Conservation (phyloP, 1,140 invertebrate genomes). For the Gryon sp. region DNA sequence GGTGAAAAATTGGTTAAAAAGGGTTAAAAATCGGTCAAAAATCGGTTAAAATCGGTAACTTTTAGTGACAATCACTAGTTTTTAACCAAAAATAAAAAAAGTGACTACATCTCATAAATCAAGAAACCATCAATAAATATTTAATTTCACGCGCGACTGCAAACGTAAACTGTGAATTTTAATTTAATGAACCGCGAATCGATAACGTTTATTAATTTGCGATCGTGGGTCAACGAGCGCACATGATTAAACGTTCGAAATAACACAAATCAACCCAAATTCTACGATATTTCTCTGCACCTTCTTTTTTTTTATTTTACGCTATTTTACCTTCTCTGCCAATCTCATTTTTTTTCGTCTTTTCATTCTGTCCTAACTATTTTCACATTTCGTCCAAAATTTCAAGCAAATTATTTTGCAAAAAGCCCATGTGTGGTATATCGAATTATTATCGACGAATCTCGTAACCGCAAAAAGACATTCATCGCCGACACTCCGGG, state of each 20-base stretch:
- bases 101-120: conserved; percentile 15
- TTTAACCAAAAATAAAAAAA: too few species aligned
- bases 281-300: too few species aligned
- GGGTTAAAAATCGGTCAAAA: too few species aligned
- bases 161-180: conserved; percentile 4
- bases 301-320: too few species aligned
- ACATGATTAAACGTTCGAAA: background rate
- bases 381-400: too few species aligned
- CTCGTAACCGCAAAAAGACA: conserved; percentile 52
- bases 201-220: conserved; percentile 2
- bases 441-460: conserved; percentile 52
- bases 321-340: too few species aligned
- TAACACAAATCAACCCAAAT: too few species aligned
- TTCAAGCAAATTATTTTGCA: background rate
- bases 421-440: conserved; percentile 36
- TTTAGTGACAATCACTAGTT: conserved; percentile 17
- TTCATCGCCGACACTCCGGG: conserved; percentile 42
- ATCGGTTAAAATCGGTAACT: too few species aligned
- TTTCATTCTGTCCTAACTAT: too few species aligned
- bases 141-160: conserved; percentile 2
- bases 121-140: conserved; percentile 1
- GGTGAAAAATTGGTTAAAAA: too few species aligned
- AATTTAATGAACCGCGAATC: conserved; percentile 16
- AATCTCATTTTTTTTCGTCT: too few species aligned
- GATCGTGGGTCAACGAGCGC: background rate